Evolutionary conservation across 2,888 invertebrate genomes (phyloP).

Genomic region (Maniola hyperantus): DNA sequence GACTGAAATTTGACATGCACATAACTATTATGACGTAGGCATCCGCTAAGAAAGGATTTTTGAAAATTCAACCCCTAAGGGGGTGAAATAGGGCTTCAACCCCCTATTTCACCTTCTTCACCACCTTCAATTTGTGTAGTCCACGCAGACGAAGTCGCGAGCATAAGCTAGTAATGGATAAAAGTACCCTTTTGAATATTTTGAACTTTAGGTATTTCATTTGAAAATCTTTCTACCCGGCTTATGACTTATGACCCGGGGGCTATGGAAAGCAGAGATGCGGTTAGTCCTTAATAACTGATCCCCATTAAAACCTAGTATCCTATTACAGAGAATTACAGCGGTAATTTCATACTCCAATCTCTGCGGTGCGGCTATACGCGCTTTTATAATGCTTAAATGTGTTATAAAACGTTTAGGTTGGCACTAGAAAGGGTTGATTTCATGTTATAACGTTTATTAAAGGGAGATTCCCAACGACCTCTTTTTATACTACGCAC

Average conservation of each 20-base stretch:
- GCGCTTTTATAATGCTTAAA: conserved; percentile 26
- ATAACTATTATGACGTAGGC: no score
- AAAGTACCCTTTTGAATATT: no score
- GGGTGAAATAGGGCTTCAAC: no score
- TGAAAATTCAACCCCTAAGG: no score
- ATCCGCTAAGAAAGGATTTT: no score
- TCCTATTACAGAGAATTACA: conserved; percentile 35
- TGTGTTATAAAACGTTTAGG: conserved; percentile 17
- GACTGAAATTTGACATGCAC: no score
- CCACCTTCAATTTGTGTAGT: no score
- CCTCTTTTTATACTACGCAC: no score
- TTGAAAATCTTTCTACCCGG: background rate
- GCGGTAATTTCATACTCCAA: conserved; percentile 27
- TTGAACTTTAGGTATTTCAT: no score
- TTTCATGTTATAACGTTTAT: background rate
- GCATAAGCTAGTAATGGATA: no score
- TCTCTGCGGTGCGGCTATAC: conserved; percentile 18
- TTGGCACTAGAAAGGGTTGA: conserved; percentile 1
- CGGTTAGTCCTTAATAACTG: conserved; percentile 24
- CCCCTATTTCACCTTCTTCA: no score
- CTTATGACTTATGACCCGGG: background rate
- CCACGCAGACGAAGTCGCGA: no score
- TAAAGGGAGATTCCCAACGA: background rate
- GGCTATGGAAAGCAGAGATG: conserved; percentile 13
- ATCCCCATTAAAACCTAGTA: conserved; percentile 31